Base-by-base conservation (phyloP, 2,888 invertebrate species). In the Epiblema foenella region DNA sequence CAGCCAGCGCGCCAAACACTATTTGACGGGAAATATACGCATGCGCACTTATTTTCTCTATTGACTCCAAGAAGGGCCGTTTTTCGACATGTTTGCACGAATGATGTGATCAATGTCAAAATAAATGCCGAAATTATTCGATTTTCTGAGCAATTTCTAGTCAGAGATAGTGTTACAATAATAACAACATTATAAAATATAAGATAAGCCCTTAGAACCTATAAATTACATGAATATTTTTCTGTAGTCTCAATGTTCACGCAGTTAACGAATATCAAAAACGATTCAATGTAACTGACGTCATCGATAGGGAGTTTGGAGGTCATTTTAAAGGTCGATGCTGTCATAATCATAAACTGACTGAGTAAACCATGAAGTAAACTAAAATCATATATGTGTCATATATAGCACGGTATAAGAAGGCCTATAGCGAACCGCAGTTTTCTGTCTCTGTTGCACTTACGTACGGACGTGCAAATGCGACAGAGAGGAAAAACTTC, bases 1-100 rank as follows among this genome's bases (percentile, higher is more conserved):
- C 89, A 90, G 89, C 90, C 89, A 90, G 89, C 90, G 89, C 91
- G 91, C 91, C 89, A 92, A 91, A 91, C 87, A 87, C 83, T 82
- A 81, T 86, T 87, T 89, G 89, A 88, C 86, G 81, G 80, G 78
- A 77, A 79, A 77, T 78, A 78, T 82, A 88, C 89, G 90, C 92
- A 90, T 89, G 92, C 92, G 91, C 85, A 83, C 81, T 83, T 73
- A 79, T 76, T 81, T 78, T 77, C 75, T 89, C 89, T 89, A 89
- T 87, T 85, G 87, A 88, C 86, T 80, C 49, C 42, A 60, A 10
- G 4, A 51, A 68, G 62, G 66, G 62, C 0, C 62, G 49, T 71
- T 71, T 65, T 71, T 51, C 18, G 11, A 29, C 51, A 1, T 18
- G n/a, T 33, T 37, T 62, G 17, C 15, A 39, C 7, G 3, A 24